Conservation (phyloP, 2,888 invertebrate genomes). For the Calliphora vomitoria region DNA sequence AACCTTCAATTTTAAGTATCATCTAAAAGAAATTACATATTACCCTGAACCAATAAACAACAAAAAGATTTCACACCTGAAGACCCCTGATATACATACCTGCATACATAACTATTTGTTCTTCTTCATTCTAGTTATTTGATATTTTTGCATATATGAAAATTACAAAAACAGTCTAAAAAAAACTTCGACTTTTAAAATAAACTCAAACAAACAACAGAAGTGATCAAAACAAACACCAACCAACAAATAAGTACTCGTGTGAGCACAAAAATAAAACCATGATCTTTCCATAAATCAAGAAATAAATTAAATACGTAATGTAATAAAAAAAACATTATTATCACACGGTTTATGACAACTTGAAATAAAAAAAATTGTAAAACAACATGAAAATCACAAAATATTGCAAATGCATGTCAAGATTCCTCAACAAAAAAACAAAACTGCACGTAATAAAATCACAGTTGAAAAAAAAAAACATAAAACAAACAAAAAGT, state of each 20-base stretch:
- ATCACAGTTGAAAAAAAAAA: conserved; percentile 2
- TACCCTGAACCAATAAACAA: conserved; percentile 13
- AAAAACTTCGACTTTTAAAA: background rate
- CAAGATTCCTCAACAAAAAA: conserved; percentile 31
- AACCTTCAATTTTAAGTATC: too few relatives aligned
- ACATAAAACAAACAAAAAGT: conserved; percentile 24
- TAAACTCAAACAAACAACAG: conserved; percentile 1
- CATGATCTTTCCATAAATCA: conserved; percentile 59
- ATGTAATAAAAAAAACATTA: conserved; percentile 9
- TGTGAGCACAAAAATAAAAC: conserved; percentile 7
- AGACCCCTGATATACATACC: background rate
- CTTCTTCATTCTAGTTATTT: conserved; percentile 20
- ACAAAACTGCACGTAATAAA: conserved; percentile 1
- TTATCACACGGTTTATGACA: conserved; percentile 48
- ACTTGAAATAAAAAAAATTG: conserved; percentile 7
- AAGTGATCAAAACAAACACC: conserved; percentile 17
- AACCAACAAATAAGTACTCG: background rate
- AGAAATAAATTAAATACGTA: conserved; percentile 22
- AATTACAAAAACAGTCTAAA: conserved; percentile 35
- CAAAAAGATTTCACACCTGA: background rate
- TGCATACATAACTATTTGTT: background rate
- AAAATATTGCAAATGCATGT: conserved; percentile 50
- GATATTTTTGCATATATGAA: conserved; percentile 37
- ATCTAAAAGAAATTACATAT: conserved; percentile 5
- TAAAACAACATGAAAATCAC: conserved; percentile 17